Base-by-base conservation (phyloP, 92 coral and sea anemone species). In the Heliopora coerulea region DNA sequence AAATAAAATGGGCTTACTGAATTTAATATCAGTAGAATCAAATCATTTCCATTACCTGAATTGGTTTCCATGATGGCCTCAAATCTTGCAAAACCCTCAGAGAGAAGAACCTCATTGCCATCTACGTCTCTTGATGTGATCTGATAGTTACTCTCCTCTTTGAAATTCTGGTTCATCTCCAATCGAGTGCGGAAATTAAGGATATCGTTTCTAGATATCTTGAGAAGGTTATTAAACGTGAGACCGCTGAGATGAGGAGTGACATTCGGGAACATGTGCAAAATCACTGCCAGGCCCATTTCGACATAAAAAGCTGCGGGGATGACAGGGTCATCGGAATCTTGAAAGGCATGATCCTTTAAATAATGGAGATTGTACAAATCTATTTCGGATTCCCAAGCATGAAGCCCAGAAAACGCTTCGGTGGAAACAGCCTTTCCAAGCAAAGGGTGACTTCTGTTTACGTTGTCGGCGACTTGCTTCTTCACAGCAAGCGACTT, bases 291-390 rank as follows among this genome's bases (percentile, higher is more conserved):
- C 78, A 91, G 54, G 23, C 87, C 91, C 96, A 88, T 89, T 56
- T 91, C 97, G 13, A 91, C 75, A 65, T 78, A 88, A n/a, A 87
- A 72, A 12, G 92, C 86, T 8, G 91, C 97, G 11, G 97, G 97
- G 75, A 91, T 83, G 41, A 91, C 89, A 8, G 88, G 56, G 31
- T 88, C 86, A 33, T 87, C 91, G 31, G 63, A 52, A 56, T 89
- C 87, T 31, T 57, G 66, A 26, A 91, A 83, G 11, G 79, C 87
- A 54, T 91, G 97, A 33, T 91, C 97, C 74, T 80, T 89, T 25
- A 91, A 76, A 39, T 79, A 54, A 14, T 91, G 87, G 60, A 91
- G 79, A 19, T 77, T 72, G 69, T 81, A 83, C 28, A 86, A 81
- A 59, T 91, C 96, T 42, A 91, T 80, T 63, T 91, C 96, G 40